Percentiles rank a stretch among this genome's conserved stretches.
phyloP scores from a whole-genome alignment of 2,888 invertebrate genomes.

The Xestoiulus laeticollis region DNA sequence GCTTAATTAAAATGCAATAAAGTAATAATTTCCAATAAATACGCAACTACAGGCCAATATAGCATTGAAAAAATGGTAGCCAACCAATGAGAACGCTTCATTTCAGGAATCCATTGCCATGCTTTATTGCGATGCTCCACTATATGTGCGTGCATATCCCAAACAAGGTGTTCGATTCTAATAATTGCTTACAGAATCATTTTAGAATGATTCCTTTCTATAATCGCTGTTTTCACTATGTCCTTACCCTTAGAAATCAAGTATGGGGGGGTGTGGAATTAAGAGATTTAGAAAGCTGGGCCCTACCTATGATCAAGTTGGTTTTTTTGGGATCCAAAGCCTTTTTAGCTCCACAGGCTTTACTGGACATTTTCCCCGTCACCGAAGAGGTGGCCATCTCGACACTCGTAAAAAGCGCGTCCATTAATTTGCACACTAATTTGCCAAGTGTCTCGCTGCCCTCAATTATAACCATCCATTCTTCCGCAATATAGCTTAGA shows the following conservation, averaged over 20 bases:
- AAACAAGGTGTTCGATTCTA: no score
- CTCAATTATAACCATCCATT: conserved; percentile 35
- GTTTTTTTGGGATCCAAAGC: conserved; percentile 47
- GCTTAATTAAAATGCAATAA: no score
- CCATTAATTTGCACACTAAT: conserved; percentile 46
- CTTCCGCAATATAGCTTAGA: conserved; percentile 5
- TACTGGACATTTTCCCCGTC: conserved; percentile 46
- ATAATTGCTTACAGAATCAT: no score
- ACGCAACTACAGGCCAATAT: no score
- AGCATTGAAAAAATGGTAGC: no score
- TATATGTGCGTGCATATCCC: no score
- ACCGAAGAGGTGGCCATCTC: conserved; percentile 49
- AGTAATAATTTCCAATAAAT: no score
- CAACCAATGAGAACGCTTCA: no score
- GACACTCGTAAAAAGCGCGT: conserved; percentile 44
- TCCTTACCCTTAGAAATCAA: neutral
- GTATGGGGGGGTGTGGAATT: neutral
- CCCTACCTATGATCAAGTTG: conserved; percentile 48
- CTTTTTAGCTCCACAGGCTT: conserved; percentile 46
- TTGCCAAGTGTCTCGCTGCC: conserved; percentile 45
- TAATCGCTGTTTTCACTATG: no score
- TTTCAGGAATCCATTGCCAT: no score
- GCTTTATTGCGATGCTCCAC: no score
- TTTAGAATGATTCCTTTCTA: no score
- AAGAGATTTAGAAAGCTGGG: conserved; percentile 24